A percentile compares a stretch with the other conserved stretches of the same genome.
phyloP scores from a whole-genome alignment of 1,140 invertebrate species.

The Saccostrea cuccullata region DNA sequence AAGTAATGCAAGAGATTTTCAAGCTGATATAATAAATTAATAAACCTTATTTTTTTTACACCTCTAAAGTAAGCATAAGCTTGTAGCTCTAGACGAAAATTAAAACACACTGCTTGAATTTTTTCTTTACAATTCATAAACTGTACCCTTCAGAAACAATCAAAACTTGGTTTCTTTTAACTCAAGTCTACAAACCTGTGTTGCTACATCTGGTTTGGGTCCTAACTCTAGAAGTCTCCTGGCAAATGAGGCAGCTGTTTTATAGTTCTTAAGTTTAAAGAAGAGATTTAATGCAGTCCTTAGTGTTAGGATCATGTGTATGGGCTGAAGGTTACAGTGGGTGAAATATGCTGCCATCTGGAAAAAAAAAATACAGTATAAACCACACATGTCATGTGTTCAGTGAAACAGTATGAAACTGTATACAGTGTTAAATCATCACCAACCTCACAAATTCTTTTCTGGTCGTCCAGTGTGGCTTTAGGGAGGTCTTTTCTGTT shows the following conservation, averaged over 20 bases:
- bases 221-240: conserved; percentile 94
- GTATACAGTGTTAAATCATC: background rate
- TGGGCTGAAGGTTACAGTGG: conserved; percentile 96
- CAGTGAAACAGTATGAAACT: background rate
- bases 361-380: conserved; percentile 40
- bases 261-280: conserved; percentile 98
- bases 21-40: background rate
- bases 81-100: no score
- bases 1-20: background rate
- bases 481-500: conserved; percentile 95
- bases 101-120: no score
- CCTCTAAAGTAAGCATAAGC: no score
- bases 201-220: conserved; percentile 94
- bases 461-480: conserved; percentile 91
- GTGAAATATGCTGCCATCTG: conserved; percentile 98
- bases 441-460: conserved; percentile 89
- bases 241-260: conserved; percentile 96
- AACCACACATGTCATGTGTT: background rate
- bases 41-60: no score
- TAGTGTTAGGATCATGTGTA: conserved; percentile 97
- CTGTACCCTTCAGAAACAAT: no score
- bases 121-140: no score
- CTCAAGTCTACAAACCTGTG: conserved; percentile 82
- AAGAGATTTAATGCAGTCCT: conserved; percentile 98
- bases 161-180: background rate